Percentiles rank a stretch among this genome's conserved stretches.
These are phyloP conservation scores for Drosophila birchii DNA, from an alignment of 2,888 invertebrate genomes.

Conservation along the genomic window DNA sequence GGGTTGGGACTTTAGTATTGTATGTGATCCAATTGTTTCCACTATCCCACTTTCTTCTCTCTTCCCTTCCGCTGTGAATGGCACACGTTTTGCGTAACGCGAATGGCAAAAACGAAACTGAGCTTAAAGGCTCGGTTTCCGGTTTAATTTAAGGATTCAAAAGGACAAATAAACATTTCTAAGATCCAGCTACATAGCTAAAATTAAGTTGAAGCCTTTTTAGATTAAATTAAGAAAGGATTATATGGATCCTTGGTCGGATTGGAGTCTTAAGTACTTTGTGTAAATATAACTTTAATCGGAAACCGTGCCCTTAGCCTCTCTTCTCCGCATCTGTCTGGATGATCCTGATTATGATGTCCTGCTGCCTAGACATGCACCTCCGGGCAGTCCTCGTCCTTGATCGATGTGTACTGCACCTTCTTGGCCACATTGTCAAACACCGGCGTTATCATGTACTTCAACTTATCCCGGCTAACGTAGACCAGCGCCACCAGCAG, in stretches of 20 bases:
- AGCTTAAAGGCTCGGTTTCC: conserved; percentile 12
- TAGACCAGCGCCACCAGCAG: conserved; percentile 87
- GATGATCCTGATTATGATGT: conserved; percentile 16
- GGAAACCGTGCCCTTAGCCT: conserved; percentile 13
- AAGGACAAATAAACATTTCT: not conserved
- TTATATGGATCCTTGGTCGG: not conserved
- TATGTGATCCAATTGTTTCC: conserved; percentile 26
- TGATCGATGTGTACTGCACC: conserved; percentile 90
- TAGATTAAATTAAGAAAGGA: not conserved
- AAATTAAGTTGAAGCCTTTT: conserved; percentile 1
- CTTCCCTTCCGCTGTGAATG: conserved; percentile 59
- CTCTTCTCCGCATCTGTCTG: not conserved
- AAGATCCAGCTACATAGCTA: not conserved
- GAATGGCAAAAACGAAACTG: conserved; percentile 67
- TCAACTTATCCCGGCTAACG: conserved; percentile 87
- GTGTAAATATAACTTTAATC: conserved; percentile 1
- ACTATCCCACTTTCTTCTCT: not conserved
- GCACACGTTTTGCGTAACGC: conserved; percentile 71
- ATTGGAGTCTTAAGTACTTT: conserved; percentile 6
- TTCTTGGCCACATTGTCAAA: conserved; percentile 88
- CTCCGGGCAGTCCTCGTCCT: conserved; percentile 86
- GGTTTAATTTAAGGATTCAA: conserved; percentile 15
- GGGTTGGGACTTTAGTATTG: conserved; percentile 15
- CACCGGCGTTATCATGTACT: conserved; percentile 87
- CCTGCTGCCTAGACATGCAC: conserved; percentile 82